Conservation (phyloP, 1,140 invertebrate genomes). For the Globodera rostochiensis region DNA sequence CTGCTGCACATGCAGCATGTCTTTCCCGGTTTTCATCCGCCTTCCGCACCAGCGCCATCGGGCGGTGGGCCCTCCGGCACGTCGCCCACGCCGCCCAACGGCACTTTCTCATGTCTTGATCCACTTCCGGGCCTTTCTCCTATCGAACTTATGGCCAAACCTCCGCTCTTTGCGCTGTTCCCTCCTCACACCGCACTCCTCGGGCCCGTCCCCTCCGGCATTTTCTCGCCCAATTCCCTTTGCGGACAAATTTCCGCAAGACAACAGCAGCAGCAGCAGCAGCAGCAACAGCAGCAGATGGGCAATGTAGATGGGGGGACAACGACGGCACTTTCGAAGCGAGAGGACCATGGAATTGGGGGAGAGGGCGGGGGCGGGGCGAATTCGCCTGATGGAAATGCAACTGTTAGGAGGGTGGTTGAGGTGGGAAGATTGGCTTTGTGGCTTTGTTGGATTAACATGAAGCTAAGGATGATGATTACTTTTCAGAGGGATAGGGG, state of each 20-base stretch:
- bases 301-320: background rate
- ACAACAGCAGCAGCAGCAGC: constrained; percentile 2
- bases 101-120: background rate
- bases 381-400: background rate
- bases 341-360: background rate
- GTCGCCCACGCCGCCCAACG: background rate
- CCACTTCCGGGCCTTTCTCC: background rate
- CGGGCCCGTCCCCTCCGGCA: background rate
- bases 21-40: background rate
- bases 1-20: background rate
- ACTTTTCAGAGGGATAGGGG: too few species aligned
- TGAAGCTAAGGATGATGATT: too few species aligned
- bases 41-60: background rate
- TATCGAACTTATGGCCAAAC: background rate
- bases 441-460: too few species aligned
- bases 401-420: background rate
- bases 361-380: background rate
- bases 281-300: background rate
- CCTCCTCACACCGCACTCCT: background rate
- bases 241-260: background rate
- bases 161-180: constrained; percentile 3
- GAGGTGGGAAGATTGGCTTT: background rate
- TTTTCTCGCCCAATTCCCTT: background rate
- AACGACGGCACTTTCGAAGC: background rate
- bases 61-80: background rate